Evolutionary conservation across 2,797 vertebrate genomes (phyloP).

Genomic region (Clarias platycephalus): DNA sequence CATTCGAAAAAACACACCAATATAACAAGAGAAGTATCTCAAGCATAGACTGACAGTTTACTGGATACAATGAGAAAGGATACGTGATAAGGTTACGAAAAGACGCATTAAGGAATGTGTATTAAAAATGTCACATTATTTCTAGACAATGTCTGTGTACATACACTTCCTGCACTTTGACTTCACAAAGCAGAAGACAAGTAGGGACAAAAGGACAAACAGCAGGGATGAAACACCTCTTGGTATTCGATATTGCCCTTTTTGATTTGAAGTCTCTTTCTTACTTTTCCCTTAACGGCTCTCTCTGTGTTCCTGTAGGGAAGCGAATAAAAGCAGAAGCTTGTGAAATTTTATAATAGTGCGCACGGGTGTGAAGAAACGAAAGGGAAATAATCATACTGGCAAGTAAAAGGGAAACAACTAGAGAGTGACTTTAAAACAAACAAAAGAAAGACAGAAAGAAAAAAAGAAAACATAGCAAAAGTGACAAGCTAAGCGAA

Average conservation of each 20-base stretch:
- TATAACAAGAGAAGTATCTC: neutral
- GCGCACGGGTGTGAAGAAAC: constrained; percentile 28
- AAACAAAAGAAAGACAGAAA: neutral
- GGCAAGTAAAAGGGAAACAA: neutral
- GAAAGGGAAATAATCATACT: constrained; percentile 33
- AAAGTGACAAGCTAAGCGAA: neutral
- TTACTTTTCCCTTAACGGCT: constrained; percentile 12
- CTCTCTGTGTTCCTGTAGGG: constrained; percentile 3
- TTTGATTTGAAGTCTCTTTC: neutral
- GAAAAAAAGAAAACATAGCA: neutral
- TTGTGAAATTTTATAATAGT: constrained; percentile 26
- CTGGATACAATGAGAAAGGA: constrained; percentile 8
- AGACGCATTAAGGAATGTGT: constrained; percentile 1
- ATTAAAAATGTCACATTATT: neutral
- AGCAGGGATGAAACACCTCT: constrained; percentile 13
- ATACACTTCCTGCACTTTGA: constrained; percentile 17
- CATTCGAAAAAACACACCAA: constrained; percentile 39
- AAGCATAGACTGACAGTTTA: constrained; percentile 29
- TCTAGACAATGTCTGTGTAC: neutral
- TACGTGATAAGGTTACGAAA: neutral
- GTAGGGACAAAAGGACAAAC: neutral
- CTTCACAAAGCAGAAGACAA: neutral
- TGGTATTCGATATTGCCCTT: neutral
- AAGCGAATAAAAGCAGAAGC: constrained; percentile 41
- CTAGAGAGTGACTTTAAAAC: neutral